phyloP scores from a whole-genome alignment of 2,888 invertebrate genomes.

The Camptogramma bilineatum region DNA sequence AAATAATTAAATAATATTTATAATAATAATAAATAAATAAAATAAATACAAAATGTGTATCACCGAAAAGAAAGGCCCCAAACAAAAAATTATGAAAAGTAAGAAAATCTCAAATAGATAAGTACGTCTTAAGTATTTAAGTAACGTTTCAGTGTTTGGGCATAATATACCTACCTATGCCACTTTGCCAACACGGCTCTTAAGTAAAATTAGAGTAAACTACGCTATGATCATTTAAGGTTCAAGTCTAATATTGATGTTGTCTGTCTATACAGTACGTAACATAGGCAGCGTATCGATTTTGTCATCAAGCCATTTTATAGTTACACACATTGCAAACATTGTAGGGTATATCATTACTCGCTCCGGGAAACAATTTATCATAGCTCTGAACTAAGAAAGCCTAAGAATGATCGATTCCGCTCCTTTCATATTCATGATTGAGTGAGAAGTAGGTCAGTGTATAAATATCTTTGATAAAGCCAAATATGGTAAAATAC shows the following conservation, averaged over 20 bases:
- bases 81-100: no score
- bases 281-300: slow-evolving; percentile 38
- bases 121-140: no score
- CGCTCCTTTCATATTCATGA: slow-evolving; percentile 58
- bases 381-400: slow-evolving; percentile 50
- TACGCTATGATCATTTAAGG: not conserved
- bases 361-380: slow-evolving; percentile 54
- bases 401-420: slow-evolving; percentile 55
- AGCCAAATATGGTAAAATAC: slow-evolving; percentile 11
- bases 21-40: no score
- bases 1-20: no score
- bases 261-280: slow-evolving; percentile 11
- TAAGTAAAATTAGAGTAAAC: not conserved
- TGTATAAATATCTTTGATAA: slow-evolving; percentile 37
- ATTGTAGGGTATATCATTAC: slow-evolving; percentile 41
- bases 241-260: slow-evolving; percentile 14
- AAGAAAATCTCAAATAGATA: no score
- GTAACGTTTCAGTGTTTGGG: no score
- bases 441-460: slow-evolving; percentile 56
- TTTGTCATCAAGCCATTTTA: slow-evolving; percentile 42
- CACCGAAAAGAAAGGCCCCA: no score
- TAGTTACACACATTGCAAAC: slow-evolving; percentile 31
- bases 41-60: no score
- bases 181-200: no score
- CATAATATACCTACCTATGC: no score